Base-by-base conservation (phyloP, 2,797 vertebrate species). In the Netta rufina region DNA sequence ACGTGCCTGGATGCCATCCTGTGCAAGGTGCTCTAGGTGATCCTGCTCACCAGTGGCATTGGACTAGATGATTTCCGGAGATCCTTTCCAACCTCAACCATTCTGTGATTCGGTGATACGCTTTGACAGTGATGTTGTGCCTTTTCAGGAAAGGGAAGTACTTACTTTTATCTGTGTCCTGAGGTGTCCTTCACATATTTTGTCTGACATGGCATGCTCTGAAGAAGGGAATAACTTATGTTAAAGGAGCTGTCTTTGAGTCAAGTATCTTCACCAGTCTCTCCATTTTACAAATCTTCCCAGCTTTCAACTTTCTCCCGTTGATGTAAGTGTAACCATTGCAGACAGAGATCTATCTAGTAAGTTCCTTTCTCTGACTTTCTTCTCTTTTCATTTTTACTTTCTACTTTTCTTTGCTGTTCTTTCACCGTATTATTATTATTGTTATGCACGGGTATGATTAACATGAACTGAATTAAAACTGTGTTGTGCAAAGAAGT, bases 281-380 rank as follows among this genome's bases (percentile, higher is more conserved):
- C 56, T 70, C 80, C 66, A 15, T 18, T 36, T 67, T 74, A 27
- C 82, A 96, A 95, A 53, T 91, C 61, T 70, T 97, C 39, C 82
- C 88, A 88, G 79, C 71, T 83, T 74, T 96, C 79, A 89, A 38
- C 61, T 41, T 97, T 62, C 89, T 94, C 73, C 92, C 87, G 9
- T 38, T 95, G 54, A 82, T 67, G 13, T 89, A 93, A n/a, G 19
- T 90, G 71, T 51, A 94, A 53, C 49, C 74, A 17, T 39, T 96
- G 64, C 73, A 79, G 20, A 24, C 70, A 89, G 92, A 92, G 5
- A 9, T 91, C 53, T 93, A 92, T 11, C 36, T 86, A n/a, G 20
- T 95, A 90, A 95, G 75, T 93, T 61, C 11, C 22, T 73, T 80
- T 84, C 47, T 53, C 22, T 32, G 49, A 5, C 32, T 82, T 89